Evolutionary conservation across 2,797 vertebrate genomes (phyloP), one percentile per base, ranked within the genome.

Genomic region (Lutjanus argentimaculatus): DNA sequence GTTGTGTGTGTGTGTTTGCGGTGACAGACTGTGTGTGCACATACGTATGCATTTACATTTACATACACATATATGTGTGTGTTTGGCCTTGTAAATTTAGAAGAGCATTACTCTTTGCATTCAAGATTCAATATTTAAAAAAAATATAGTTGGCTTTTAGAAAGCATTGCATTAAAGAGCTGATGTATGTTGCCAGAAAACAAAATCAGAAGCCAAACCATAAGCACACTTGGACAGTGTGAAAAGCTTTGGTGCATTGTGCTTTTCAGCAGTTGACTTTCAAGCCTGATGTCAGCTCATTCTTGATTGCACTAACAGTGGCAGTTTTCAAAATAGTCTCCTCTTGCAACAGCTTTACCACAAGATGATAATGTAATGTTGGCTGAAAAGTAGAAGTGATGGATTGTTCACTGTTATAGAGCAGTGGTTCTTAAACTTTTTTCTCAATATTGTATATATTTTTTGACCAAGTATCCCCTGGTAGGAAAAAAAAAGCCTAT

Each of bases 1-100:
- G 71, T 75, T 82, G 52, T 78, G 73, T 80, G 55, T 80, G 51
- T 63, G 65, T 78, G 40, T 67, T 48, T 70, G 62, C 53, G 45
- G 40, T 49, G 55, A 19, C 42, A 19, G 51, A 17, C 17, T 25
- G 56, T 59, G 36, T 36, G 19, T 43, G 21, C 77, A 7, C 1
- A 3, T 17, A 11, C 25, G 21, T 67, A 9, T 48, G 40, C 46
- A 7, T 67, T 11, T 45, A 21, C 43, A 36, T 57, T 52, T 43
- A 42, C 22, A 58, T 52, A 67, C 1, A 40, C 13, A 6, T 22
- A 7, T 62, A 15, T 68, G 64, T 62, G 55, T 72, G 56, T 55
- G n/a, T 72, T 53, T 55, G n/a, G 75, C 49, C 30, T 48, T 19
- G 7, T 59, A 66, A 40, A 64, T 71, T 79, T 71, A 57, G 25